Evolutionary conservation across 2,113 vertebrate genomes (phyloP), one percentile per base, ranked within the genome.

Genomic region (Uria lomvia): DNA sequence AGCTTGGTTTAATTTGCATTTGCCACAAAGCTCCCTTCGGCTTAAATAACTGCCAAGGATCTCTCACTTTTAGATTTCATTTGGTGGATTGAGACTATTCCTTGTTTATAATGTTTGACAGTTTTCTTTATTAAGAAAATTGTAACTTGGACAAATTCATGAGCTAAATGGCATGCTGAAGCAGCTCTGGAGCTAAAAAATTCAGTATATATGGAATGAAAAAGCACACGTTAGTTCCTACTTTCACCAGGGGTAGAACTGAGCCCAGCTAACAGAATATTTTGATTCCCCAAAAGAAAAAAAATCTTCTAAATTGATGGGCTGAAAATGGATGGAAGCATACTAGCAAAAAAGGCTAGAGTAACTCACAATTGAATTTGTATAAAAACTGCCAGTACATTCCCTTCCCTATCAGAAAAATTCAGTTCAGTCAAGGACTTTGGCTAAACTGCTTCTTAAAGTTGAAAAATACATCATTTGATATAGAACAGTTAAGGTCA

Each of bases 1-100:
- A 95, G 87, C 87, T 52, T 94, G 50, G 73, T 86, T 95, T 94
- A 92, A 96, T 94, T 92, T 96, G 94, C 95, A 94, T 96, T 92
- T 94, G 86, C 87, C 88, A 96, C 95, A 96, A 91, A 97, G 63
- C 89, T 91, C 84, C 91, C 80, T 95, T 96, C 0, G 5, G 90
- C 43, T 95, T 86, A 79, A 92, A 86, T 90, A 88, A 92, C 34
- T 88, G 75, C 85, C 92, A 84, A 92, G 34, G 68, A 92, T 81
- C 79, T 92, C 92, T 96, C 84, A 77, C 73, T 94, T 97, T 68
- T 58, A 86, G 56, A 92, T 94, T 95, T 92, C 71, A 88, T 81
- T 88, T 92, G 74, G 85, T 90, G 85, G 81, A 62, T 18, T 93
- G 90, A 75, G 94, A 96, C 36, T 83, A 67, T 15, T 92, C 62